Evolutionary conservation across 2,797 vertebrate species (phyloP), one percentile per base, ranked within the genome.

Genomic region (Sus cebifrons): DNA sequence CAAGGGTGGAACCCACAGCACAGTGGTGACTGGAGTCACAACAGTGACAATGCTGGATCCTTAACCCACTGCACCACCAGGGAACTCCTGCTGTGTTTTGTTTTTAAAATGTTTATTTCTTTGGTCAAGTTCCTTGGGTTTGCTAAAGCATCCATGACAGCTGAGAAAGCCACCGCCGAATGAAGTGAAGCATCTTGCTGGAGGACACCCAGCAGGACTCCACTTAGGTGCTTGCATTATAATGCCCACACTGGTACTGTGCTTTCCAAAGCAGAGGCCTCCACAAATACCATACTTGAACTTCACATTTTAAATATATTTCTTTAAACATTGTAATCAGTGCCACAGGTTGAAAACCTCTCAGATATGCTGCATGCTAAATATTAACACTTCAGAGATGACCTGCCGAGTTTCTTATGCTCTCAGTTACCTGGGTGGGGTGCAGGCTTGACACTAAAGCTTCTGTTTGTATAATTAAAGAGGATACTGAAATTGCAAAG

Each of bases 401-500:
- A 68, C 44, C 18, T 10, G 17, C 44, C 6, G 5, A 0, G 40
- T 79, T 91, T 81, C 87, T 84, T n/a, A 44, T 5, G 60, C 64
- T 14, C 32, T 29, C 11, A 23, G 27, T 77, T 82, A 60, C 64
- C 73, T 91, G 27, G 0, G 20, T 36, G 9, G 36, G 29, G n/a
- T 49, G 64, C 25, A 77, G 62, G 68, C 78, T 86, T 60, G 27
- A 78, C 58, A 12, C 54, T 77, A 1, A 83, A 21, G 36, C 71
- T 86, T 84, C 73, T 94, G 44, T 49, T 36, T 60, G 62, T 58
- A 12, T 71, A 60, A 73, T 25, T 92, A 65, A 70, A 95, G 82
- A 92, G 56, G 77, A 68, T 65, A 29, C 67, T 82, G 88, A 64
- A 77, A 78, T 44, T 49, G 44, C 71, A 87, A 73, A 89, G 68